These are phyloP conservation scores for Eulemur mongoz DNA, from an alignment of 2,797 vertebrate species.

Conservation along the genomic window DNA sequence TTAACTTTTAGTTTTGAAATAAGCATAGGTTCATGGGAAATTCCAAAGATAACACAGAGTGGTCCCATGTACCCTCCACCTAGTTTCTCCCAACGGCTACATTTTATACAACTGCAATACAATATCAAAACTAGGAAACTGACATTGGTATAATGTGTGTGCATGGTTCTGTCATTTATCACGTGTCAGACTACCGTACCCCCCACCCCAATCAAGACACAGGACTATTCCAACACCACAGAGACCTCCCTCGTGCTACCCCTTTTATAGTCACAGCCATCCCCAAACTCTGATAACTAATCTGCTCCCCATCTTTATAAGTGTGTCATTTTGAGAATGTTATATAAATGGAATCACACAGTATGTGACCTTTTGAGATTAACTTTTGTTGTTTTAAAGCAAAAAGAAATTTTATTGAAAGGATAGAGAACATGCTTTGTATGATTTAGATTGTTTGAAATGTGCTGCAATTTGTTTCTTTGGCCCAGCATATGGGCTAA, in stretches of 20 bases:
- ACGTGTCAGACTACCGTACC: not conserved
- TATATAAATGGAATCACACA: not conserved
- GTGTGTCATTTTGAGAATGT: not conserved
- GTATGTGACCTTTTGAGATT: not conserved
- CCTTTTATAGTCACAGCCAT: accelerated
- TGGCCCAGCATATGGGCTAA: not conserved
- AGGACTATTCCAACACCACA: no score
- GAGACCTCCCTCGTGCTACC: accelerated
- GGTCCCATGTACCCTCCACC: accelerated
- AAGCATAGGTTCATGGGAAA: not conserved
- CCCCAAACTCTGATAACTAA: no score
- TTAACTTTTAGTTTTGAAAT: not conserved
- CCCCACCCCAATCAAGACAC: not conserved
- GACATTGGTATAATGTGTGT: no score
- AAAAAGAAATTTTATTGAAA: not conserved
- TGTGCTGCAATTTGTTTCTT: not conserved
- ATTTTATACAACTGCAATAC: not conserved
- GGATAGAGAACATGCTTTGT: not conserved
- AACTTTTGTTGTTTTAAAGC: not conserved
- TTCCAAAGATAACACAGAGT: not conserved
- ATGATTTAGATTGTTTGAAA: not conserved
- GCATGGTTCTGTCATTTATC: not conserved
- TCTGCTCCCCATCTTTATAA: not conserved
- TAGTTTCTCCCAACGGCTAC: not conserved
- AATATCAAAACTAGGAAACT: not conserved